Conservation (phyloP, 2,113 vertebrate genomes). For the Thamnaconus septentrionalis region DNA sequence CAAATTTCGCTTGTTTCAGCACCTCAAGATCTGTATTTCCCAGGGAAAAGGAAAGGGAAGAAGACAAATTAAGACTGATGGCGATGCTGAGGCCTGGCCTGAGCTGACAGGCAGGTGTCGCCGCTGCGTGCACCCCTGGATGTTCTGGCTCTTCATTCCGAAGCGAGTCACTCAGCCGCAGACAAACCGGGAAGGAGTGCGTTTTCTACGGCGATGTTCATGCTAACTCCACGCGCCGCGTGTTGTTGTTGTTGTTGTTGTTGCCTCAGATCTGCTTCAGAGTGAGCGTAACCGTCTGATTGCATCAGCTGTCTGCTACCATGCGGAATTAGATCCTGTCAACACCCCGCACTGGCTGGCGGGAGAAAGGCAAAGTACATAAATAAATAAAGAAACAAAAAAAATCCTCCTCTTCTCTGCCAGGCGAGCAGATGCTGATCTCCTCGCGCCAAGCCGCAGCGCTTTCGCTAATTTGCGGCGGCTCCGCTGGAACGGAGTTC, state of each 20-base stretch:
- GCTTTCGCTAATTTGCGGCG: conserved; percentile 69
- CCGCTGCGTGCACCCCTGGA: too few species aligned
- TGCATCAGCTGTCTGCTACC: conserved; percentile 51
- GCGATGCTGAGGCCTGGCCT: too few species aligned
- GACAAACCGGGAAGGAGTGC: too few species aligned
- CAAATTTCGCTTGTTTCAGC: too few species aligned
- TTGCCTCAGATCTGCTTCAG: conserved; percentile 14
- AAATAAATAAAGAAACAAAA: too few species aligned
- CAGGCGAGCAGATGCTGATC: conserved; percentile 61
- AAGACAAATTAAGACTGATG: too few species aligned
- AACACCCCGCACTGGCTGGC: conserved; percentile 52
- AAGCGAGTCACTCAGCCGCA: too few species aligned
- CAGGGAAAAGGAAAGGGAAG: too few species aligned
- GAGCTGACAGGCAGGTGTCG: too few species aligned
- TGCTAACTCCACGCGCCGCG: conserved; percentile 11
- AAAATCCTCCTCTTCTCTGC: conserved; percentile 31
- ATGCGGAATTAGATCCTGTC: conserved; percentile 38
- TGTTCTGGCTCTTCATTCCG: too few species aligned
- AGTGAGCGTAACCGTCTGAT: conserved; percentile 15
- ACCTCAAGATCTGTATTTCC: too few species aligned
- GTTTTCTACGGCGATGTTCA: background rate
- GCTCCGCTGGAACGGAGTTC: conserved; percentile 66
- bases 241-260: conserved; percentile 18
- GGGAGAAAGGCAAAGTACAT: conserved; percentile 3
- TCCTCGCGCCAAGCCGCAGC: conserved; percentile 55